phyloP scores from a whole-genome alignment of 1,140 invertebrate species.

The Macrobrachium nipponense region DNA sequence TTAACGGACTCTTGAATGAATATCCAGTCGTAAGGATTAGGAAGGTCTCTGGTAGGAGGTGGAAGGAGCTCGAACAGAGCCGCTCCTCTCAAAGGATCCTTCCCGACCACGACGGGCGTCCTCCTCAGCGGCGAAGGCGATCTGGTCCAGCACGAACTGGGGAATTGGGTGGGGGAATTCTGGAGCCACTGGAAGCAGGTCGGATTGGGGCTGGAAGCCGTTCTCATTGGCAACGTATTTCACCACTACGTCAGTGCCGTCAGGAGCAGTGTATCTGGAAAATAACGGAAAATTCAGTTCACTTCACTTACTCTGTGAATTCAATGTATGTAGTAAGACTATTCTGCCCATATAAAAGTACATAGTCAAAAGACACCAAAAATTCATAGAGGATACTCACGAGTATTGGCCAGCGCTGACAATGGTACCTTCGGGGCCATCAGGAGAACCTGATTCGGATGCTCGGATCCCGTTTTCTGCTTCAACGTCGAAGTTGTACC shows the following conservation, averaged over 20 bases:
- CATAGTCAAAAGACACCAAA: too few relatives aligned
- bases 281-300: not conserved
- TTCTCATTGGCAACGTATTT: conserved; percentile 66
- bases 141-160: conserved; percentile 35
- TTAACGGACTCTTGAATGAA: too few relatives aligned
- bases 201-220: conserved; percentile 80
- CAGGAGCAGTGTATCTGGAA: conserved; percentile 13
- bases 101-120: not conserved
- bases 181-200: conserved; percentile 78
- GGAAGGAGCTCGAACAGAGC: too few relatives aligned
- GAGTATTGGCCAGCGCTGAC: conserved; percentile 42
- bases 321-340: too few relatives aligned
- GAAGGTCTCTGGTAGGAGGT: too few relatives aligned
- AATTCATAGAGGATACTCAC: conserved; percentile 7
- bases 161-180: conserved; percentile 67
- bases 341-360: too few relatives aligned
- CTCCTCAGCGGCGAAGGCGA: not conserved
- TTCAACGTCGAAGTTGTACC: conserved; percentile 46
- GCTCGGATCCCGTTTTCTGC: conserved; percentile 49
- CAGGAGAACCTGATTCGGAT: conserved; percentile 39
- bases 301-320: not conserved
- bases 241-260: not conserved
- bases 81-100: too few relatives aligned
- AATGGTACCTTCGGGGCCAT: conserved; percentile 40
- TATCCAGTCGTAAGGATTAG: too few relatives aligned